Base-by-base conservation (phyloP, 2,113 vertebrate genomes). In the Chauna torquata region DNA sequence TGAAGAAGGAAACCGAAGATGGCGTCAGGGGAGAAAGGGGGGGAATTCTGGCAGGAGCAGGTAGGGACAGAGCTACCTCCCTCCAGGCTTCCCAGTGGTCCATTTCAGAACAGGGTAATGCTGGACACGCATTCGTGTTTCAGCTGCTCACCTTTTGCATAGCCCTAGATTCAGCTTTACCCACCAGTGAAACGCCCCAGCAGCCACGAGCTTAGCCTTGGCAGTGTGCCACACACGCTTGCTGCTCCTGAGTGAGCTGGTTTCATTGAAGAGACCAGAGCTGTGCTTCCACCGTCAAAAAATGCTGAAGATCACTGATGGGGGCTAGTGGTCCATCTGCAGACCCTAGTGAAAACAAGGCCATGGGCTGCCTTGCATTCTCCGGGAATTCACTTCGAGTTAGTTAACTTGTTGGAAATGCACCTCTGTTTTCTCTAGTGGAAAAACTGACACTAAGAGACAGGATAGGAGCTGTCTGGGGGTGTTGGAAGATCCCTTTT, bases 161-260 rank as follows among this genome's bases (percentile, higher is more conserved):
- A 38, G 3, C 19, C 36, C 38, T 69, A 70, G 25, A 16, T 81
- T 16, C 49, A 52, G 36, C 38, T 32, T n/a, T 42, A 45, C n/a
- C 24, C 38, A 64, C 64, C 38, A 81, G 32, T 58, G 72, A 58
- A 83, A 59, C 1, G 1, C 12, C 15, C 58, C 72, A 44, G n/a
- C n/a, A 80, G 25, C 62, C 62, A n/a, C 19, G 50, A 9, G 0
- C 11, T 36, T 27, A 24, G 16, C 69, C 25, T 38, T 70, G 59
- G 54, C 82, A 50, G n/a, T 8, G 20, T 4, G 4, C 8, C 1
- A 0, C 57, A 5, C 1, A 7, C 44, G 16, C 44, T 65, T 34
- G 12, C 38, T 2, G 1, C 40, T 80, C 19, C 32, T 7, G 27
- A 69, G 12, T 40, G 3, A 27, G 16, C 2, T 66, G 57, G 38